Percentiles rank a stretch among this genome's conserved stretches.
Evolutionary conservation across 2,888 invertebrate genomes (phyloP).

Genomic region (Cancer borealis): DNA sequence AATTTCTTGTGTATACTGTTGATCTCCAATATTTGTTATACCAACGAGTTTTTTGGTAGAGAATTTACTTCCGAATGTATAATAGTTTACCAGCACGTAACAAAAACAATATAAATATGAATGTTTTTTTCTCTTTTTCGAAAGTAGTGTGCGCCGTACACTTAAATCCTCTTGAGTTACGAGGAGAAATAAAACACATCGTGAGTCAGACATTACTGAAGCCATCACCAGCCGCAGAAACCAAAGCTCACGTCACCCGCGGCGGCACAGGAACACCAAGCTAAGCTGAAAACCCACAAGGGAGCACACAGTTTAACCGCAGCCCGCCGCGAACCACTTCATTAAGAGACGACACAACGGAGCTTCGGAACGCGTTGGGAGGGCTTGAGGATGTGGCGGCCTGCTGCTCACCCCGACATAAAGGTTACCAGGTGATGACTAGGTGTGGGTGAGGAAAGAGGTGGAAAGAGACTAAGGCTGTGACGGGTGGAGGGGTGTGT

Average conservation of each 20-base stretch:
- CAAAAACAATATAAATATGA: too few species aligned
- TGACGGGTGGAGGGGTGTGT: not conserved
- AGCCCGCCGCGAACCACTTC: not conserved
- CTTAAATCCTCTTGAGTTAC: not conserved
- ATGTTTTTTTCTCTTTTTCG: too few species aligned
- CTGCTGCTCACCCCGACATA: not conserved
- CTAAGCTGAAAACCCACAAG: constrained; percentile 27
- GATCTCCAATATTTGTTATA: too few species aligned
- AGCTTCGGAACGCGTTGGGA: not conserved
- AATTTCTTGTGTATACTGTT: too few species aligned
- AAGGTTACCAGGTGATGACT: not conserved
- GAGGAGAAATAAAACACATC: not conserved
- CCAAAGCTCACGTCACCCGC: not conserved
- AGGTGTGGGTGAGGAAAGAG: not conserved
- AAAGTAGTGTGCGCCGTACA: not conserved
- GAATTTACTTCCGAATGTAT: too few species aligned
- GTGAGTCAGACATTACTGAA: not conserved
- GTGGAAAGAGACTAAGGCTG: not conserved
- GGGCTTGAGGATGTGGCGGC: constrained; percentile 13
- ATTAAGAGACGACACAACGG: not conserved
- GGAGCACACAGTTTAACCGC: not conserved
- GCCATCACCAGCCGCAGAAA: not conserved
- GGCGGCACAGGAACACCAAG: not conserved
- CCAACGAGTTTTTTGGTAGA: too few species aligned
- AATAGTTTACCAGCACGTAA: too few species aligned